These are phyloP conservation scores for Drosophila rufa DNA, from an alignment of 1,140 invertebrate genomes.

Conservation along the genomic window DNA sequence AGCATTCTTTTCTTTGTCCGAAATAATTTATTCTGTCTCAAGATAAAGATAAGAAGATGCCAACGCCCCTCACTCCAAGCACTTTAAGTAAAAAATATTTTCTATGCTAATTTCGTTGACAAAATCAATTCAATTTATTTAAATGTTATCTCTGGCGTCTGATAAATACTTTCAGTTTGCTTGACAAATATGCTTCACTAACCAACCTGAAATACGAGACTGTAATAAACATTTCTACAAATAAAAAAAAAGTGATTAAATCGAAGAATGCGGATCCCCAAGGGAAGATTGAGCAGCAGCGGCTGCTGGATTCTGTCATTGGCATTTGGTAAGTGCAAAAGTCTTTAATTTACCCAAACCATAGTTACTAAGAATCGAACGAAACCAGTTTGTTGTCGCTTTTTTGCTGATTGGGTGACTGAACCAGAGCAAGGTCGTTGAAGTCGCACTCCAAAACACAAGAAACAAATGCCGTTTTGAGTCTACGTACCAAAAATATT, in stretches of 20 bases:
- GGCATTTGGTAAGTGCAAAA: constrained; percentile 79
- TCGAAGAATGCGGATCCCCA: constrained; percentile 37
- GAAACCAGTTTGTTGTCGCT: constrained; percentile 56
- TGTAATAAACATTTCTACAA: constrained; percentile 13
- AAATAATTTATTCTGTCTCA: constrained; percentile 32
- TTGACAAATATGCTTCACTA: constrained; percentile 51
- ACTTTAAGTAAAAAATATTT: constrained; percentile 9
- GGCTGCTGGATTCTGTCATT: constrained; percentile 69
- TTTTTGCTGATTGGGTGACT: constrained; percentile 47
- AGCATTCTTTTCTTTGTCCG: constrained; percentile 31
- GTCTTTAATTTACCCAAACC: constrained; percentile 51
- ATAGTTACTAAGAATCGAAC: constrained; percentile 41
- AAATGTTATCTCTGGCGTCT: constrained; percentile 3
- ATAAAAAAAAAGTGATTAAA: not conserved
- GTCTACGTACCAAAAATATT: constrained; percentile 53
- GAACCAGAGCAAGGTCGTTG: constrained; percentile 74
- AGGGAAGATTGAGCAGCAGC: constrained; percentile 29
- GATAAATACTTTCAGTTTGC: constrained; percentile 40
- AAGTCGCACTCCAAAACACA: constrained; percentile 7
- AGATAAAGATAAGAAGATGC: constrained; percentile 12
- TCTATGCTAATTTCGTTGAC: constrained; percentile 18
- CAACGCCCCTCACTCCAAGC: constrained; percentile 19
- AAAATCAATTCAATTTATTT: constrained; percentile 30
- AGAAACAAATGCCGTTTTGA: constrained; percentile 41
- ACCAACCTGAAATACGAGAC: constrained; percentile 41